These are phyloP conservation scores for Aselliscus stoliczkanus DNA, from an alignment of 2,797 vertebrate genomes.

Conservation along the genomic window DNA sequence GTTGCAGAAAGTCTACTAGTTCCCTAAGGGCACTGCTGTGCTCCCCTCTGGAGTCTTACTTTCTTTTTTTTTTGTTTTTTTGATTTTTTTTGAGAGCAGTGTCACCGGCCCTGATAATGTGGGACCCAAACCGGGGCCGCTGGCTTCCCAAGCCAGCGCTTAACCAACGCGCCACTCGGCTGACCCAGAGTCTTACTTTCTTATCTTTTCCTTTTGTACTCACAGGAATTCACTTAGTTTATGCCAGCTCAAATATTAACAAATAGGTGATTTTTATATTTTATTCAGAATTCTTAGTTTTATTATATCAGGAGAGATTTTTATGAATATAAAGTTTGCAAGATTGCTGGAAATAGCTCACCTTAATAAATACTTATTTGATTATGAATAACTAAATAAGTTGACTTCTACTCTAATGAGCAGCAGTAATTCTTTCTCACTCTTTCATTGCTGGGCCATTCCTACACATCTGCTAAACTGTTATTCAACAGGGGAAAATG, in stretches of 20 bases:
- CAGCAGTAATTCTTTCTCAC: not conserved
- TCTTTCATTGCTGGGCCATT: not conserved
- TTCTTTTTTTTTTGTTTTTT: not conserved
- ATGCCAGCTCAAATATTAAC: not conserved
- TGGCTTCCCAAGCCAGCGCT: no score
- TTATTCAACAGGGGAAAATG: not conserved
- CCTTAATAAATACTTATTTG: not conserved
- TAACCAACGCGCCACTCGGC: no score
- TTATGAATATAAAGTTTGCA: not conserved
- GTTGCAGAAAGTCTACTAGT: not conserved
- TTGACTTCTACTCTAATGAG: not conserved
- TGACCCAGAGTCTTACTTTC: not conserved
- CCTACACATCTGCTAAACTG: not conserved
- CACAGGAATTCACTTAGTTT: not conserved
- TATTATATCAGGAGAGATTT: not conserved
- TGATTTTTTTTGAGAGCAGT: no score
- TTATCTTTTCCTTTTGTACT: not conserved
- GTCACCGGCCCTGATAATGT: no score
- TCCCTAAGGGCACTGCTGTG: not conserved
- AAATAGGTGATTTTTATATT: not conserved
- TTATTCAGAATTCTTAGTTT: not conserved
- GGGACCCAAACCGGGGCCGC: no score
- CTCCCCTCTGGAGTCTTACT: not conserved
- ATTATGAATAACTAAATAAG: not conserved
- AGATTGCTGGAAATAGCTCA: not conserved